Conservation (phyloP, 2,113 vertebrate species). For the Elgaria multicarinata region DNA sequence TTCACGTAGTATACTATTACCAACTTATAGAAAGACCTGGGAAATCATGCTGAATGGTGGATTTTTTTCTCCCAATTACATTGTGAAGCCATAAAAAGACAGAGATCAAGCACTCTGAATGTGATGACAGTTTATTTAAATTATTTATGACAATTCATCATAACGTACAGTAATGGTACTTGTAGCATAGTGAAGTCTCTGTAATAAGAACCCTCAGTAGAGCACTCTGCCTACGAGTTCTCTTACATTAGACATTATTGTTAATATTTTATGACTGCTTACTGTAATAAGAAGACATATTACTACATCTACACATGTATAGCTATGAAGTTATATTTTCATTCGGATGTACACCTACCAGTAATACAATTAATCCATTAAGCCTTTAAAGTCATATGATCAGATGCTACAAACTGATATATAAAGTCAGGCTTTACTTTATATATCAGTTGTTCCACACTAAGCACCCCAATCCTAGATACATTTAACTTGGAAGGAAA, state of each 20-base stretch:
- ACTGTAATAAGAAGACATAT: constrained; percentile 54
- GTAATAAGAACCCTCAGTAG: constrained; percentile 67
- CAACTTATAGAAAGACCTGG: constrained; percentile 57
- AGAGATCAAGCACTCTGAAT: constrained; percentile 62
- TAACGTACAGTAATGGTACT: constrained; percentile 50
- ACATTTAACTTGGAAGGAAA: not conserved
- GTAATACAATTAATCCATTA: constrained; percentile 30
- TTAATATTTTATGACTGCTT: constrained; percentile 48
- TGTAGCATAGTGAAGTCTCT: constrained; percentile 59
- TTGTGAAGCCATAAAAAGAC: constrained; percentile 42
- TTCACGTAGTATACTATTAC: constrained; percentile 52
- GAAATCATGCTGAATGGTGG: constrained; percentile 61
- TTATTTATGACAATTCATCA: constrained; percentile 70
- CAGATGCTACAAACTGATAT: constrained; percentile 7
- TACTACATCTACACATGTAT: constrained; percentile 48
- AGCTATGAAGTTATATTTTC: constrained; percentile 33
- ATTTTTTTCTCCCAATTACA: constrained; percentile 59
- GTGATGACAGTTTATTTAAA: constrained; percentile 62
- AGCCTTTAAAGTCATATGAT: not conserved
- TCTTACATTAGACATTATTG: constrained; percentile 31
- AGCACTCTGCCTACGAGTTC: constrained; percentile 51
- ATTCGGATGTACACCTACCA: constrained; percentile 41
- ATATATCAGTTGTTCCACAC: constrained; percentile 15
- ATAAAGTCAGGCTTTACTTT: constrained; percentile 14
- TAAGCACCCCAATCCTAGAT: not conserved